Evolutionary conservation across 1,140 invertebrate species (phyloP).

Genomic region (Apocrypta bakeri): DNA sequence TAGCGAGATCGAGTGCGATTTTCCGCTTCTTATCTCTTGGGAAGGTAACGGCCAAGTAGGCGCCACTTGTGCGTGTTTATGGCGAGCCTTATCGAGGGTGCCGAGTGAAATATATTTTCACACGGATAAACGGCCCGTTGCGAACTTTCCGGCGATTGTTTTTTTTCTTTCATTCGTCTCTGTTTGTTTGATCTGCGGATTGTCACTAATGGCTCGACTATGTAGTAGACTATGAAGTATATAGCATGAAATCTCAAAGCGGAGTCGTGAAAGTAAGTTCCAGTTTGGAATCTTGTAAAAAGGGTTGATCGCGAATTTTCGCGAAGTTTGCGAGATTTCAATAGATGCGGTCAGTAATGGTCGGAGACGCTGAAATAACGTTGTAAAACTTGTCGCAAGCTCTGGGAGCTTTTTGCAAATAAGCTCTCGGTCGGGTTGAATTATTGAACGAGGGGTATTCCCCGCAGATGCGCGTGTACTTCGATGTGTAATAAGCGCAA

Average conservation of each 20-base stretch:
- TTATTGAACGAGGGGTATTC: conserved; percentile 19
- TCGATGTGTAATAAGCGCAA: no score
- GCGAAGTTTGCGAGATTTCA: not conserved
- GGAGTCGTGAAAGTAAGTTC: no score
- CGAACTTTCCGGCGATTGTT: conserved; percentile 17
- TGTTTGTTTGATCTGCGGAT: not conserved
- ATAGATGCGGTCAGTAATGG: not conserved
- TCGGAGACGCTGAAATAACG: not conserved
- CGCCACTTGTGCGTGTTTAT: conserved; percentile 40
- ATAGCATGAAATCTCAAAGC: no score
- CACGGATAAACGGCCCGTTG: not conserved
- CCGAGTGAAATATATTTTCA: conserved; percentile 41
- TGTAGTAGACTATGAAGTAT: no score
- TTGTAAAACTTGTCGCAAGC: conserved; percentile 22
- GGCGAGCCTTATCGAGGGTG: conserved; percentile 30
- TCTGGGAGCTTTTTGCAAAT: conserved; percentile 4
- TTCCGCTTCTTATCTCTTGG: not conserved
- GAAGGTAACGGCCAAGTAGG: not conserved
- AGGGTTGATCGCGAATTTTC: no score
- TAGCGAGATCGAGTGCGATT: not conserved
- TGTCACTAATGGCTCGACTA: not conserved
- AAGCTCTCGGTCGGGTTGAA: conserved; percentile 13
- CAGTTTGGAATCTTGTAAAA: no score
- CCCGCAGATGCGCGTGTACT: no score
- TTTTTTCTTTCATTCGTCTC: not conserved